phyloP scores from a whole-genome alignment of 64 coral and sea anemone genomes.

The Montipora sp. region DNA sequence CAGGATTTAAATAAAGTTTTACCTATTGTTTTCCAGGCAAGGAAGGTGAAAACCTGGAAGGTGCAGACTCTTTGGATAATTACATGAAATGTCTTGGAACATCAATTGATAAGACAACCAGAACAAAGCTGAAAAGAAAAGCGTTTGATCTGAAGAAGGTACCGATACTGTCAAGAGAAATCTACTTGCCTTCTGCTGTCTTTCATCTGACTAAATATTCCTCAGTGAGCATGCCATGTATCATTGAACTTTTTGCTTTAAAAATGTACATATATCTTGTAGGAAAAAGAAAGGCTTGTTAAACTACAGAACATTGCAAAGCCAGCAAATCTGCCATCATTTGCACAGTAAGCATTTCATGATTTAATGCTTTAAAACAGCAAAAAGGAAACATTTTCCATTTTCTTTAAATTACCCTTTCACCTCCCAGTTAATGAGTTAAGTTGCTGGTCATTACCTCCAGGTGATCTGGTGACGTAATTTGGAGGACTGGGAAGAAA shows the following conservation, averaged over 20 bases:
- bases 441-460: too few species aligned
- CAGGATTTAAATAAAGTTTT: neutral
- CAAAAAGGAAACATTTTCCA: too few species aligned
- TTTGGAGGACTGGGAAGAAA: too few species aligned
- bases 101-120: conserved; percentile 85
- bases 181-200: neutral
- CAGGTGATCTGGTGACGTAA: too few species aligned
- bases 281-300: conserved; percentile 85
- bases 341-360: conserved; percentile 60
- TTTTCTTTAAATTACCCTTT: too few species aligned
- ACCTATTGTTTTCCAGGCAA: neutral
- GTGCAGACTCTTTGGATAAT: conserved; percentile 77
- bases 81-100: conserved; percentile 84
- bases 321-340: conserved; percentile 67
- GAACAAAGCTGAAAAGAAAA: conserved; percentile 85
- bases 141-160: conserved; percentile 97
- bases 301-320: conserved; percentile 81
- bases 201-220: neutral
- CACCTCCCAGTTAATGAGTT: too few species aligned
- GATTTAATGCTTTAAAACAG: neutral
- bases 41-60: conserved; percentile 25
- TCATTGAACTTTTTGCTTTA: too few species aligned
- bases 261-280: neutral
- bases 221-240: too few species aligned
- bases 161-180: neutral